phyloP scores from a whole-genome alignment of 2,113 vertebrate species.

The Sturnus vulgaris region DNA sequence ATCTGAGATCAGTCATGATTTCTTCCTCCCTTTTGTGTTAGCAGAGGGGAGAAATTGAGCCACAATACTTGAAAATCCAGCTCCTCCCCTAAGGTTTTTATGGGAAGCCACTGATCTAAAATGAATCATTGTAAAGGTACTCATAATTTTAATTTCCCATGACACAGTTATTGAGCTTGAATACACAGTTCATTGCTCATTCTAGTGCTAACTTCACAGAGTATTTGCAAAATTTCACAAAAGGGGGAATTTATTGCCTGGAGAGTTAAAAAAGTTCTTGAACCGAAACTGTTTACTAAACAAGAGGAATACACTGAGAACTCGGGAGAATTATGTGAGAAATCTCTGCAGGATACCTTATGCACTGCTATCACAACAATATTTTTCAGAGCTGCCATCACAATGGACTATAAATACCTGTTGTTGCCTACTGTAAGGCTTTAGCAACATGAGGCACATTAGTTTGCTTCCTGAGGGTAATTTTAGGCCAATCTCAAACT shows the following conservation, averaged over 20 bases:
- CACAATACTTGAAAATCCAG: background rate
- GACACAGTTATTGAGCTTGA: background rate
- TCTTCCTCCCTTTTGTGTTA: background rate
- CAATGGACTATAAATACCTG: background rate
- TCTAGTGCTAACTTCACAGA: background rate
- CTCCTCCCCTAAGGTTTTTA: background rate
- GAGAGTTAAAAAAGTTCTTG: background rate
- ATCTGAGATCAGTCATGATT: background rate
- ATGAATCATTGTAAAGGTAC: background rate
- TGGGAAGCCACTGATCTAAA: background rate
- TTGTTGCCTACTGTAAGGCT: background rate
- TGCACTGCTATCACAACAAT: background rate
- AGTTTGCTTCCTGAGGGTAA: background rate
- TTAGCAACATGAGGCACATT: background rate
- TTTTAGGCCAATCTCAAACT: background rate
- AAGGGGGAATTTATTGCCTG: background rate
- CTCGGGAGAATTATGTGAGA: background rate
- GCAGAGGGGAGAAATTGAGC: background rate
- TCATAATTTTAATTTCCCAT: slow-evolving; percentile 4
- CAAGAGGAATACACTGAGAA: background rate
- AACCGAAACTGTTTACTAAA: background rate
- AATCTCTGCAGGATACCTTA: background rate
- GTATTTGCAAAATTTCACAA: background rate
- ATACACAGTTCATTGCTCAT: background rate
- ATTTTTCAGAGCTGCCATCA: background rate